Evolutionary conservation across 1,140 invertebrate genomes (phyloP).

Genomic region (Zaprionus capensis): DNA sequence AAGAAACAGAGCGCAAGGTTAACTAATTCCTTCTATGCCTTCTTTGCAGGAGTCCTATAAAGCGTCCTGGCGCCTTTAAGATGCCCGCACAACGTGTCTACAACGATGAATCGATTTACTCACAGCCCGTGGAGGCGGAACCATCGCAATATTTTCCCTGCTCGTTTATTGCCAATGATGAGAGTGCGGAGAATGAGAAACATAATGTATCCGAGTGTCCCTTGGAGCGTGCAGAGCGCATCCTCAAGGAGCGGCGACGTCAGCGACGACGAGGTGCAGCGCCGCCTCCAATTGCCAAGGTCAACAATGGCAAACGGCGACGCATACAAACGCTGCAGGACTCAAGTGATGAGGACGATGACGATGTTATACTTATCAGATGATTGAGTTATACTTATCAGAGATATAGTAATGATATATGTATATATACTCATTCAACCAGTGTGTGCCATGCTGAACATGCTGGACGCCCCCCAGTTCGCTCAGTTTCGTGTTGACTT

Average conservation of each 20-base stretch:
- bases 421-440: not conserved
- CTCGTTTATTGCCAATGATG: constrained; percentile 72
- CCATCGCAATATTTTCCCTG: constrained; percentile 67
- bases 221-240: constrained; percentile 76
- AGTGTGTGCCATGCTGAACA: not conserved
- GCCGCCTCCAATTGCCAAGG: not conserved
- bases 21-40: not conserved
- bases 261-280: constrained; percentile 29
- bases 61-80: constrained; percentile 71
- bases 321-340: constrained; percentile 53
- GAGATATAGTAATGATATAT: not conserved
- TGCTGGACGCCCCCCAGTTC: not conserved
- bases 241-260: constrained; percentile 66
- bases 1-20: not conserved
- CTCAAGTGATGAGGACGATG: constrained; percentile 67
- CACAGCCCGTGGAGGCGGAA: constrained; percentile 61
- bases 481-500: constrained; percentile 4
- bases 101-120: constrained; percentile 73
- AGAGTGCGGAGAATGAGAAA: constrained; percentile 15
- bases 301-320: constrained; percentile 36
- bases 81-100: constrained; percentile 63
- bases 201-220: constrained; percentile 65
- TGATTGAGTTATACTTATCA: constrained; percentile 27
- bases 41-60: constrained; percentile 60
- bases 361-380: constrained; percentile 38